A percentile compares a stretch with the other conserved stretches of the same genome.
Conservation (phyloP, 1,140 invertebrate genomes). For the Ectropis grisescens region DNA sequence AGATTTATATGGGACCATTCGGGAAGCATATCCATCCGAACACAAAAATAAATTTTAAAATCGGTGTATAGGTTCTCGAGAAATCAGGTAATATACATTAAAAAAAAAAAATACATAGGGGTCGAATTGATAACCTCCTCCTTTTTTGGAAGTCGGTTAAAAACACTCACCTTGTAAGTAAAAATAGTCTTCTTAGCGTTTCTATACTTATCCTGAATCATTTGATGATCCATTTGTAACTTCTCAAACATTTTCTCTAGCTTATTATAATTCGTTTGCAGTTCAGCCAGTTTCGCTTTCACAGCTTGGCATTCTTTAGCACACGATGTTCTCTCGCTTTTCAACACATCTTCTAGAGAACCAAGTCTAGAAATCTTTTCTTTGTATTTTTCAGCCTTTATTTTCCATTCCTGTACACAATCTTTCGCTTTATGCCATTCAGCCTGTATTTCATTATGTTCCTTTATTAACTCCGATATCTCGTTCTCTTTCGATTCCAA, state of each 20-base stretch:
- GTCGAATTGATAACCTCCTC: too few relatives aligned
- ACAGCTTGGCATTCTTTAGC: constrained; percentile 36
- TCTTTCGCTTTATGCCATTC: constrained; percentile 47
- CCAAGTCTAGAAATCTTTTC: constrained; percentile 31
- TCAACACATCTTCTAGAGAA: constrained; percentile 36
- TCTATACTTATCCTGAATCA: constrained; percentile 69
- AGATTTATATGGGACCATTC: too few relatives aligned
- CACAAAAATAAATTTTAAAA: too few relatives aligned
- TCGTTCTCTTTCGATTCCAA: constrained; percentile 59
- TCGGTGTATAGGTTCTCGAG: too few relatives aligned
- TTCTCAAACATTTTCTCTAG: constrained; percentile 33
- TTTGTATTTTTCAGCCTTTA: constrained; percentile 45
- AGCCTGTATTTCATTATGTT: constrained; percentile 43
- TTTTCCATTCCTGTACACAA: constrained; percentile 30
- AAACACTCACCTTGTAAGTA: constrained; percentile 72
- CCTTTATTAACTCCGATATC: constrained; percentile 52
- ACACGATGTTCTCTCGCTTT: constrained; percentile 33
- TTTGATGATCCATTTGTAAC: constrained; percentile 40
- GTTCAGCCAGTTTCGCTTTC: constrained; percentile 30
- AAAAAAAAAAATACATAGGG: too few relatives aligned
- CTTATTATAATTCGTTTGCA: constrained; percentile 30
- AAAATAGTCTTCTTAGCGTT: constrained; percentile 69
- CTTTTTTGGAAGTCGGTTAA: too few relatives aligned
- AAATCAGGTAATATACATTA: too few relatives aligned
- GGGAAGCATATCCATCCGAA: too few relatives aligned